Base-by-base conservation (phyloP, 2,888 invertebrate genomes). In the Chirona hameri region DNA sequence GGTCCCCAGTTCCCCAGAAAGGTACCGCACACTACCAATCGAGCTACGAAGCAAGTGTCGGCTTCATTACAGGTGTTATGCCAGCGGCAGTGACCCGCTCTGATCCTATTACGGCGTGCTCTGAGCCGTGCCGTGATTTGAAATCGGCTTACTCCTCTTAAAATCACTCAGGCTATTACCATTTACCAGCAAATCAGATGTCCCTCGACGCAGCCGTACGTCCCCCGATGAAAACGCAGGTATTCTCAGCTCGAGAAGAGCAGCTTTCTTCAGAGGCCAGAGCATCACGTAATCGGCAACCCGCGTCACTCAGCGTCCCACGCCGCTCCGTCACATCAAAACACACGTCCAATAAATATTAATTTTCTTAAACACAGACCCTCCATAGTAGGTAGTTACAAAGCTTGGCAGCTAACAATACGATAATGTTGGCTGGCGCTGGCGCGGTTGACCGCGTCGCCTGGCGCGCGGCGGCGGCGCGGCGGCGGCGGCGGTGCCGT, bases 281-380 rank as follows among this genome's bases (percentile, higher is more conserved):
- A 60, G 7, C 24, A 24, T 18, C 21, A 7, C 60, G 60, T 24
- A 18, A 18, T 24, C 24, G 21, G 21, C 60, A 24, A 7, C 24
- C 24, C 7, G 21, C 24, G 24, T 18, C 24, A 7, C 60, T 21
- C 60, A 7, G 24, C 60, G 24, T 7, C 24, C 24, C 60, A 24
- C 24, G 7, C 21, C 24, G 3, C 27, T 69, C 69, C 69, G 27
- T n/a, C 29, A 29, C 27, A 69, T 29, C 29, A n/a, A 72, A 72
- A 72, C 72, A 72, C 72, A 31, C 24, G 31, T 72, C 72, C 76
- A 46, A 46, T 46, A 76, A 76, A 76, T 76, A 39, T 76, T 46
- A 76, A 76, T 76, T 76, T 76, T 76, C 76, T 76, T 76, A 46
- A 76, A 76, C 76, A 76, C 76, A 76, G 76, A 76, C 76, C 76